Conservation (phyloP, 2,888 invertebrate genomes). For the Spilarctia lutea region DNA sequence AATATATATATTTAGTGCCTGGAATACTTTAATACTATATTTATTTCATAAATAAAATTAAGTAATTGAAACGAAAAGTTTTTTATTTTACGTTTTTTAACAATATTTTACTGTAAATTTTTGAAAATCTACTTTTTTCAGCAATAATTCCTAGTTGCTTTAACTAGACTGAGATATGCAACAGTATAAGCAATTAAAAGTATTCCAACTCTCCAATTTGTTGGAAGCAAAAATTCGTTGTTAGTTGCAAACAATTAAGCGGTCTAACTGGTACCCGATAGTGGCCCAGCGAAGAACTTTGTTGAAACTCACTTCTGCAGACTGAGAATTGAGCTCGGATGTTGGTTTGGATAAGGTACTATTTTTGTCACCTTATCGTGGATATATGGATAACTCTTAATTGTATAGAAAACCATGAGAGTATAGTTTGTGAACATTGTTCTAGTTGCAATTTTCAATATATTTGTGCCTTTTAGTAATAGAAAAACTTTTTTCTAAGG, state of each 20-base stretch:
- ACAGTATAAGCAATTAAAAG: constrained; percentile 44
- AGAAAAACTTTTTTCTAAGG: no score
- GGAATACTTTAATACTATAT: no score
- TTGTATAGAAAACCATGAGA: no score
- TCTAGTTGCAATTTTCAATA: no score
- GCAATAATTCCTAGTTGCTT: background rate
- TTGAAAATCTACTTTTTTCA: no score
- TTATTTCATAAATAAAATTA: no score
- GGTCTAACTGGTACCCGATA: constrained; percentile 58
- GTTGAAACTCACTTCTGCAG: constrained; percentile 53
- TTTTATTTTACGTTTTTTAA: no score
- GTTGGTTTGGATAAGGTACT: constrained; percentile 21
- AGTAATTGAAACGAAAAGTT: no score
- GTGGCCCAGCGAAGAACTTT: constrained; percentile 53
- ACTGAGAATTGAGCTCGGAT: constrained; percentile 23
- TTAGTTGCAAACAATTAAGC: constrained; percentile 66
- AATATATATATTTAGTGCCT: no score
- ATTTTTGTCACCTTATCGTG: background rate
- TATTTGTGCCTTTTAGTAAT: no score
- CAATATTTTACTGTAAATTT: background rate
- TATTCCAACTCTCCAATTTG: constrained; percentile 45
- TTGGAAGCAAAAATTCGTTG: constrained; percentile 52
- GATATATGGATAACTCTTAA: no score
- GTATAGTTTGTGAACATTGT: no score
- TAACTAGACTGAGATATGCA: constrained; percentile 8